phyloP scores from a whole-genome alignment of 1,140 invertebrate species.

The Latrodectus geometricus region DNA sequence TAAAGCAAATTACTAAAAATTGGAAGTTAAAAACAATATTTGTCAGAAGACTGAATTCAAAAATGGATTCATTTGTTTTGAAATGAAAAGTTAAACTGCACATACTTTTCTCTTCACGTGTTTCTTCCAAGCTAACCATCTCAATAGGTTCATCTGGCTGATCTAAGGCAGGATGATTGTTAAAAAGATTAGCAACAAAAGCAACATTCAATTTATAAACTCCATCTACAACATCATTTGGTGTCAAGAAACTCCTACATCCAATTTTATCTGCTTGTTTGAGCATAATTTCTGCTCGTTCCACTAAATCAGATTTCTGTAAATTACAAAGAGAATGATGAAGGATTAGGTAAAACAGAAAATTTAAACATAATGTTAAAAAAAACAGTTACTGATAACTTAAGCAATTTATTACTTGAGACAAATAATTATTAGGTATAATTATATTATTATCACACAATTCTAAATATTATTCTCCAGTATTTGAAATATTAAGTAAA shows the following conservation, averaged over 20 bases:
- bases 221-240: slow-evolving; percentile 94
- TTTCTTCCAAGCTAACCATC: slow-evolving; percentile 89
- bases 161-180: slow-evolving; percentile 93
- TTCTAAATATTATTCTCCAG: too few relatives aligned
- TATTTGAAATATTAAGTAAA: too few relatives aligned
- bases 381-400: too few relatives aligned
- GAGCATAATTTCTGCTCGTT: slow-evolving; percentile 95
- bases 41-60: not conserved
- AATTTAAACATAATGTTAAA: too few relatives aligned
- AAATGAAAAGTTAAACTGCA: slow-evolving; percentile 49
- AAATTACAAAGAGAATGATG: slow-evolving; percentile 48
- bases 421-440: too few relatives aligned
- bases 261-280: slow-evolving; percentile 95
- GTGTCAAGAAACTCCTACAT: slow-evolving; percentile 93
- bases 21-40: too few relatives aligned
- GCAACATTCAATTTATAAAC: slow-evolving; percentile 98
- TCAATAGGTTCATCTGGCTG: slow-evolving; percentile 80
- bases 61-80: too few relatives aligned
- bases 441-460: too few relatives aligned
- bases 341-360: too few relatives aligned
- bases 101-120: slow-evolving; percentile 91
- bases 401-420: too few relatives aligned
- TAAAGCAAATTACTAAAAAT: too few relatives aligned
- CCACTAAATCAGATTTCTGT: slow-evolving; percentile 81
- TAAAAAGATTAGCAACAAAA: slow-evolving; percentile 99